A percentile compares a stretch with the other conserved stretches of the same genome.
These are phyloP conservation scores for Bombyx mori DNA, from an alignment of 1,140 invertebrate species.

Conservation along the genomic window DNA sequence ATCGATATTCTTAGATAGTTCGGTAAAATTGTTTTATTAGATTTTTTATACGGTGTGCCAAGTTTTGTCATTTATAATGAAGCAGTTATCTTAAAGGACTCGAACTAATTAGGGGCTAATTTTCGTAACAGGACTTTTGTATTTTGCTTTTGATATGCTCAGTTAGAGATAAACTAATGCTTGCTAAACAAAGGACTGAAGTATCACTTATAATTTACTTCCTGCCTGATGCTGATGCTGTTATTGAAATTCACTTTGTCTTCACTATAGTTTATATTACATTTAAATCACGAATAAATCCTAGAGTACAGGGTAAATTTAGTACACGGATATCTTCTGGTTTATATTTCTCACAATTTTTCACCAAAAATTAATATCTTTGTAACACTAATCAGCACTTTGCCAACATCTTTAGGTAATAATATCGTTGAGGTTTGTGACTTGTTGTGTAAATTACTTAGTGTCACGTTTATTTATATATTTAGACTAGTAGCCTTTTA, in stretches of 20 bases:
- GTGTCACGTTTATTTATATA: slow-evolving; percentile 25
- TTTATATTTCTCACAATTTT: slow-evolving; percentile 60
- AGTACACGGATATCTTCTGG: slow-evolving; percentile 53
- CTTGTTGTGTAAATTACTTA: slow-evolving; percentile 42
- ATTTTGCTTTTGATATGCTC: slow-evolving; percentile 6
- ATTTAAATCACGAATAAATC: slow-evolving; percentile 51
- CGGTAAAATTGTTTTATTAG: slow-evolving; percentile 59
- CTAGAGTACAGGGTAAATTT: slow-evolving; percentile 70
- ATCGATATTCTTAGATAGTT: slow-evolving; percentile 52
- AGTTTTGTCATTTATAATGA: no score
- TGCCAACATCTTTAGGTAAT: slow-evolving; percentile 53
- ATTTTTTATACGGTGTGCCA: slow-evolving; percentile 60
- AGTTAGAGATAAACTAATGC: slow-evolving; percentile 43
- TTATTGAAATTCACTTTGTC: slow-evolving; percentile 2
- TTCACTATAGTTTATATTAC: background rate
- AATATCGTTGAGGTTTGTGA: slow-evolving; percentile 59
- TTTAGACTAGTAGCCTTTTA: no score
- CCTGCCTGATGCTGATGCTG: no score
- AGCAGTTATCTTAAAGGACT: no score
- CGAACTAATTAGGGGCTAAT: no score
- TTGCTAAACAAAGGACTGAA: slow-evolving; percentile 59
- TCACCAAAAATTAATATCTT: slow-evolving; percentile 57
- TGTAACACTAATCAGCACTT: slow-evolving; percentile 62
- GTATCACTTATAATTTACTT: slow-evolving; percentile 5
- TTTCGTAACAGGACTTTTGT: background rate